Conservation (phyloP, 2,888 invertebrate species). For the Anagyrus pseudococci region DNA sequence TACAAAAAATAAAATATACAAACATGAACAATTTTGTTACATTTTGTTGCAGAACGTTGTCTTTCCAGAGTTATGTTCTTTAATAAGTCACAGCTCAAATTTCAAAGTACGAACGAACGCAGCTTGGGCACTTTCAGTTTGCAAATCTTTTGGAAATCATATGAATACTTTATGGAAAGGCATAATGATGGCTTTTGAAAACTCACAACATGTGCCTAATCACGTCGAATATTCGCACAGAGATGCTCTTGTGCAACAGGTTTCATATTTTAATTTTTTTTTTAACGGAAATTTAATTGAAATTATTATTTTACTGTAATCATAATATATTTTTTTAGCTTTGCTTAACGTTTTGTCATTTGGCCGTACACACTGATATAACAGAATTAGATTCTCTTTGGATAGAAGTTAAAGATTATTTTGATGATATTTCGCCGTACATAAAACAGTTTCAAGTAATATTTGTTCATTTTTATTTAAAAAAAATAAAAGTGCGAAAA, state of each 20-base stretch:
- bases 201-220: slow-evolving; percentile 79
- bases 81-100: slow-evolving; percentile 78
- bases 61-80: slow-evolving; percentile 70
- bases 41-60: slow-evolving; percentile 66
- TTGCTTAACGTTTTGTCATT: slow-evolving; percentile 76
- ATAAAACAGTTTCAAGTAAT: slow-evolving; percentile 56
- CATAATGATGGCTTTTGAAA: slow-evolving; percentile 77
- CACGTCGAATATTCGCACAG: slow-evolving; percentile 86
- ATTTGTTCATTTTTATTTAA: slow-evolving; percentile 9
- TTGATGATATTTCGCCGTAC: slow-evolving; percentile 50
- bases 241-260: slow-evolving; percentile 85
- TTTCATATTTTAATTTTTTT: slow-evolving; percentile 46
- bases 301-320: slow-evolving; percentile 20
- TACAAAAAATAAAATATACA: not conserved
- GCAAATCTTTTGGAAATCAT: slow-evolving; percentile 69
- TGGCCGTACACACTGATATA: slow-evolving; percentile 62
- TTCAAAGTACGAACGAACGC: slow-evolving; percentile 92
- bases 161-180: slow-evolving; percentile 74
- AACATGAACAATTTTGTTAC: slow-evolving; percentile 3
- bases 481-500: not conserved
- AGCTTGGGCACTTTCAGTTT: slow-evolving; percentile 75
- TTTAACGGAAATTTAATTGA: too few species aligned
- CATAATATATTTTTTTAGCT: slow-evolving; percentile 67
- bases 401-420: slow-evolving; percentile 52
- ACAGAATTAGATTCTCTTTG: slow-evolving; percentile 52